Conservation (phyloP, 2,113 vertebrate species). For the Silurus asotus region DNA sequence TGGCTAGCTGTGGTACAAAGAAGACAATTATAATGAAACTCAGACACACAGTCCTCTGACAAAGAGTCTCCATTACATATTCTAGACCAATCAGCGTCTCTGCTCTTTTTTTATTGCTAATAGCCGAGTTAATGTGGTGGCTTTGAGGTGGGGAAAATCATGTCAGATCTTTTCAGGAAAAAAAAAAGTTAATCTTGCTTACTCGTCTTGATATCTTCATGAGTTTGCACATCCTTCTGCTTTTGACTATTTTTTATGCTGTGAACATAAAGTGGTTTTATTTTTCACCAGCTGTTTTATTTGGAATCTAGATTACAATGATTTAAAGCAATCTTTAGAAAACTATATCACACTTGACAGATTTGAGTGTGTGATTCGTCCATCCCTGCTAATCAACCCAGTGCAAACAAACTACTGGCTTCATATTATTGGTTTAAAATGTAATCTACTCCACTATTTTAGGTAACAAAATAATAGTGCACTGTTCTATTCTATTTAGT, state of each 20-base stretch:
- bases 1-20: neutral
- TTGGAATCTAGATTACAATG: neutral
- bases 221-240: neutral
- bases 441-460: neutral
- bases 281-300: neutral
- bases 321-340: neutral
- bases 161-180: neutral
- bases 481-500: neutral
- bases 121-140: neutral
- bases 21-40: constrained; percentile 1
- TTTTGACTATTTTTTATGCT: neutral
- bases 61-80: neutral
- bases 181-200: neutral
- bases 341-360: neutral
- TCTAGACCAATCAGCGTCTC: constrained; percentile 42
- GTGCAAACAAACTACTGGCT: neutral
- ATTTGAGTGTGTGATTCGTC: neutral
- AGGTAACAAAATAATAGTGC: neutral
- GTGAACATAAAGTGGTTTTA: neutral
- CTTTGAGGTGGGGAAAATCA: neutral
- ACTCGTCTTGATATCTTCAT: neutral
- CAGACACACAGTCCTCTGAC: neutral
- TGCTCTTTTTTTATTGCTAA: constrained; percentile 34
- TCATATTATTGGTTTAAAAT: neutral
- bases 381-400: neutral